phyloP scores from a whole-genome alignment of 2,113 vertebrate genomes.

The Myanophis thanlyinensis region DNA sequence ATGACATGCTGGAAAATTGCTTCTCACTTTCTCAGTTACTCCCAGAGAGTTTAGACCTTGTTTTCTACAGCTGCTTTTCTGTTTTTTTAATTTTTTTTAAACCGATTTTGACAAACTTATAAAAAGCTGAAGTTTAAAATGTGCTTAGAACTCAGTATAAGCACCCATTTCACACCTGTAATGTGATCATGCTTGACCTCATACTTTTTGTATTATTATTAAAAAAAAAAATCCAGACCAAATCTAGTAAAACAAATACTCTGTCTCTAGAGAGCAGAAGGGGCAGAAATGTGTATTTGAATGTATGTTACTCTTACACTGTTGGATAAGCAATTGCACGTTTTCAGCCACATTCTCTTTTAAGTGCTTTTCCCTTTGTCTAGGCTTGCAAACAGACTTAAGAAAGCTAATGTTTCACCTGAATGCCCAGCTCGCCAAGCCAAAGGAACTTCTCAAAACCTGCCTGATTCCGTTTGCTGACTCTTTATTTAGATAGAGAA shows the following conservation, averaged over 20 bases:
- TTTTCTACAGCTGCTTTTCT: conserved; percentile 41
- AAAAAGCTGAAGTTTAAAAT: conserved; percentile 54
- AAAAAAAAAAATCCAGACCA: conserved; percentile 46
- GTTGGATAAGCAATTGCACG: conserved; percentile 32
- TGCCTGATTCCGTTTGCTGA: conserved; percentile 20
- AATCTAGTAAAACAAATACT: conserved; percentile 33
- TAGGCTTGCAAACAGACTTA: background rate
- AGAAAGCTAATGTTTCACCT: conserved; percentile 16
- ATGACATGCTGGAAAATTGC: conserved; percentile 45
- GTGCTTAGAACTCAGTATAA: conserved; percentile 47
- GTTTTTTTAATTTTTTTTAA: too few relatives aligned
- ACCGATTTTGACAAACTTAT: conserved; percentile 46
- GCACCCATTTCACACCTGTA: conserved; percentile 50
- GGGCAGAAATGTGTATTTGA: conserved; percentile 21
- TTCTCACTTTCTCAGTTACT: conserved; percentile 14
- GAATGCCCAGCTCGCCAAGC: conserved; percentile 31
- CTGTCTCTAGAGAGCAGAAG: conserved; percentile 24
- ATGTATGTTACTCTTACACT: conserved; percentile 21
- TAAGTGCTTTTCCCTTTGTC: conserved; percentile 32
- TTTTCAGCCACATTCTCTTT: conserved; percentile 15
- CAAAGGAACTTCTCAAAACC: conserved; percentile 36
- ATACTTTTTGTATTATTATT: conserved; percentile 45
- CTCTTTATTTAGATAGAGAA: conserved; percentile 50
- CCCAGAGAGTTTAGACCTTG: conserved; percentile 29
- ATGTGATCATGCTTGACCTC: conserved; percentile 47